These are phyloP conservation scores for Cariama cristata DNA, from an alignment of 2,113 vertebrate genomes.

Conservation along the genomic window DNA sequence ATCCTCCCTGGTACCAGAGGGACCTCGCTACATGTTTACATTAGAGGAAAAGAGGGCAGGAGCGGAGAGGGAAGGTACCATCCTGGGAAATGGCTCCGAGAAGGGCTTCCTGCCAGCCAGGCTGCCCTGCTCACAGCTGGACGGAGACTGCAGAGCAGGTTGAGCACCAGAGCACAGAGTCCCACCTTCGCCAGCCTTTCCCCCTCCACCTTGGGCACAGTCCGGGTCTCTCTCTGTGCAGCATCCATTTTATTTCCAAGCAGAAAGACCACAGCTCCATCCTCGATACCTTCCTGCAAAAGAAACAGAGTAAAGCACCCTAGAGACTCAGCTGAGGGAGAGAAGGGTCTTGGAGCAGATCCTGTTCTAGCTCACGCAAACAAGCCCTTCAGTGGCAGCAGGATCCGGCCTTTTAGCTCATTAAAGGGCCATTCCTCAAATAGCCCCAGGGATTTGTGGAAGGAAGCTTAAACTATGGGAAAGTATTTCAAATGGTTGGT, in stretches of 20 bases:
- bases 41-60: background rate
- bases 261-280: slow-evolving; percentile 80
- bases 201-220: slow-evolving; percentile 74
- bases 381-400: background rate
- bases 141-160: background rate
- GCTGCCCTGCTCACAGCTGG: background rate
- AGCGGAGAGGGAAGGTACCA: background rate
- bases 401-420: background rate
- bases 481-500: background rate
- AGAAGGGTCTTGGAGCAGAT: background rate
- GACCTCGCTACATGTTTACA: background rate
- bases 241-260: slow-evolving; percentile 84
- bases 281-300: slow-evolving; percentile 79
- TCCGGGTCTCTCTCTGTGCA: slow-evolving; percentile 21
- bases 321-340: background rate
- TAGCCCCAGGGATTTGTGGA: background rate
- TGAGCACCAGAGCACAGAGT: background rate
- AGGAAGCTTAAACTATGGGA: background rate
- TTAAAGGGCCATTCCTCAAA: background rate
- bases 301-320: background rate
- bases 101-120: background rate
- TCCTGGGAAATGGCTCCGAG: background rate
- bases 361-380: background rate
- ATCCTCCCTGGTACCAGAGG: background rate
- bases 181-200: slow-evolving; percentile 80